Evolutionary conservation across 1,140 invertebrate species (phyloP).

Genomic region (Neotoxoptera formosana): DNA sequence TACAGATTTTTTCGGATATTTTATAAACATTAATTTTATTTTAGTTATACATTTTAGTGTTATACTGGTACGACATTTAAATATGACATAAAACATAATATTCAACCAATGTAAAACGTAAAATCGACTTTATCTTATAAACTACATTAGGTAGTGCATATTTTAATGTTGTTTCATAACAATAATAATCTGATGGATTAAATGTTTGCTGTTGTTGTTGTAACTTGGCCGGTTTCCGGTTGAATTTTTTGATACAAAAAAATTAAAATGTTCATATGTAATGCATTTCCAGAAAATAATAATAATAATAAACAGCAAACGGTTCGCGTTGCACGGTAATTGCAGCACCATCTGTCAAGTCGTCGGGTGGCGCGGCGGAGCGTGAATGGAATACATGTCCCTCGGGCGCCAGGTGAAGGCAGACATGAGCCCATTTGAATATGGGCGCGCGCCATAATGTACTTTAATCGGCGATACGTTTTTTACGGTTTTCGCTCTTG

Average conservation of each 20-base stretch:
- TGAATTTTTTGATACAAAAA: background rate
- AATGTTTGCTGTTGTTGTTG: background rate
- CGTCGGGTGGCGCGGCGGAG: slow-evolving; percentile 1
- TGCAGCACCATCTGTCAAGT: slow-evolving; percentile 50
- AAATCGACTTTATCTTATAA: background rate
- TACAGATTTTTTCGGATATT: background rate
- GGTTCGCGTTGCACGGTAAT: slow-evolving; percentile 28
- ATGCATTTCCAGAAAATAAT: background rate
- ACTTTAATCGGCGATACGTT: slow-evolving; percentile 8
- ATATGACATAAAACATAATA: too few species aligned
- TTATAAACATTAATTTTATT: background rate
- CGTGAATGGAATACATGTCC: slow-evolving; percentile 31
- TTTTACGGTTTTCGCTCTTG: background rate
- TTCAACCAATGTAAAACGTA: too few species aligned
- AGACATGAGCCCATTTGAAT: slow-evolving; percentile 40
- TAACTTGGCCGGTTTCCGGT: background rate
- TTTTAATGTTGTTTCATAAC: background rate
- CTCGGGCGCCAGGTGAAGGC: slow-evolving; percentile 44
- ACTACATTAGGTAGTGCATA: background rate
- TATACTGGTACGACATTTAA: too few species aligned
- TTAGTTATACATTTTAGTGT: too few species aligned
- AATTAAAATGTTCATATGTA: background rate
- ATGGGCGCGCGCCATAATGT: slow-evolving; percentile 10
- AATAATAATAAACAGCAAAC: slow-evolving; percentile 29
- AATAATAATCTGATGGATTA: background rate